Base-by-base conservation (phyloP, 2,113 vertebrate genomes). In the Chloroceryle aenea region DNA sequence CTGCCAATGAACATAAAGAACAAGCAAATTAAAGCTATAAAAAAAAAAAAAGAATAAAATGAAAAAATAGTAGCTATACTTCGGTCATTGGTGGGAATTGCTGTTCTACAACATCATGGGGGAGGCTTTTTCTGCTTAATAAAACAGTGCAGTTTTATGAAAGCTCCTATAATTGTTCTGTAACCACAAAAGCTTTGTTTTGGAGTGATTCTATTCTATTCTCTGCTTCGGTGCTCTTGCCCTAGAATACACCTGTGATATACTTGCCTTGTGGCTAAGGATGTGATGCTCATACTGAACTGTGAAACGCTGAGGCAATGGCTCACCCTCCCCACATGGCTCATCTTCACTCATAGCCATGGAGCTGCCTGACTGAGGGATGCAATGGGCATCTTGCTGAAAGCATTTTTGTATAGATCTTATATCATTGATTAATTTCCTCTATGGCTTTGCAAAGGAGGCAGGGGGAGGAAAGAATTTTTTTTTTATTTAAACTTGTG, bases 1-100 rank as follows among this genome's bases (percentile, higher is more conserved):
- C 96, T 97, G 97, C 97, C 98, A 97, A 97, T 97, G 95, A 77
- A 93, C 94, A 78, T 90, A 90, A 95, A 98, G 90, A 96, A 97
- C 62, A 95, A 97, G 97, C 94, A 97, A 97, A 98, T 97, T 97
- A 97, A 98, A 98, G 68, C 77, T 87, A 53, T 82, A 26, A 9
- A 30, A 58, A 87, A 85, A 90, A 89, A 76, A 48, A 58, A 50
- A 10, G 14, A 48, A 22, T 72, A 55, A 38, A 10, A 55, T 8
- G 21, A 83, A 81, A 87, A 47, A 6, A 34, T 16, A 25, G 75
- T 40, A 27, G 11, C 62, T 77, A 12, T 43, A 40, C 55, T 89
- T 77, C 43, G 75, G 48, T 87, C 47, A 43, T 75, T 90, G 85
- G 45, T 29, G 38, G 79, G 72, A 80, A 68, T 63, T 95, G 75